phyloP scores from a whole-genome alignment of 2,888 invertebrate species.

The Caenorhabditis japonica region DNA sequence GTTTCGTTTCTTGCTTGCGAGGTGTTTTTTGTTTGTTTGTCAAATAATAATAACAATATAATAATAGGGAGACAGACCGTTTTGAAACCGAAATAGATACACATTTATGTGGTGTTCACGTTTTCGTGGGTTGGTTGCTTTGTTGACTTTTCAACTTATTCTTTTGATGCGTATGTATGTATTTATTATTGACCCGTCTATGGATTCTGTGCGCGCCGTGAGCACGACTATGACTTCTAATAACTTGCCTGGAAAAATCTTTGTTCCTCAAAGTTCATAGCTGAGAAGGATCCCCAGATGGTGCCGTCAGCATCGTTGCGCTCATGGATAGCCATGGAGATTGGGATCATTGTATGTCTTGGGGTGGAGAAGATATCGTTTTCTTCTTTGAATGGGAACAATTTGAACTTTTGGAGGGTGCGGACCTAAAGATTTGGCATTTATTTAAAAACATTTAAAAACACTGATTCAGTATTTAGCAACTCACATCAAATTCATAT shows the following conservation, averaged over 20 bases:
- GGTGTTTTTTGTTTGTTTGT: constrained; percentile 18
- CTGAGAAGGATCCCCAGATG: constrained; percentile 76
- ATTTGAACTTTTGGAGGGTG: constrained; percentile 73
- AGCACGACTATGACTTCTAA: constrained; percentile 51
- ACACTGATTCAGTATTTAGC: neutral
- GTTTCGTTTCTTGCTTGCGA: no score
- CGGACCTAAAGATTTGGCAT: constrained; percentile 58
- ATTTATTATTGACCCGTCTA: constrained; percentile 43
- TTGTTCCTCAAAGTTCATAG: constrained; percentile 76
- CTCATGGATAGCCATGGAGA: constrained; percentile 77
- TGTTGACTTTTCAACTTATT: constrained; percentile 53
- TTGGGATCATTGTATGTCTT: constrained; percentile 74
- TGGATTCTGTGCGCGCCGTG: constrained; percentile 45
- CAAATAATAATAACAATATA: neutral
- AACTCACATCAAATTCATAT: constrained; percentile 74
- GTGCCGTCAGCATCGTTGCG: constrained; percentile 72
- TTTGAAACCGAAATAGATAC: constrained; percentile 40
- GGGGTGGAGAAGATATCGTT: constrained; percentile 75
- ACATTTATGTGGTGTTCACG: constrained; percentile 46
- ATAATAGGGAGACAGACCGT: no score
- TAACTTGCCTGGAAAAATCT: constrained; percentile 73
- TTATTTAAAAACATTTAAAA: neutral
- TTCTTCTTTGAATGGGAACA: constrained; percentile 75
- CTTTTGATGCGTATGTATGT: constrained; percentile 40
- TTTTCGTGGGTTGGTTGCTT: constrained; percentile 38